phyloP scores from a whole-genome alignment of 2,797 vertebrate genomes.

The Periparus ater region DNA sequence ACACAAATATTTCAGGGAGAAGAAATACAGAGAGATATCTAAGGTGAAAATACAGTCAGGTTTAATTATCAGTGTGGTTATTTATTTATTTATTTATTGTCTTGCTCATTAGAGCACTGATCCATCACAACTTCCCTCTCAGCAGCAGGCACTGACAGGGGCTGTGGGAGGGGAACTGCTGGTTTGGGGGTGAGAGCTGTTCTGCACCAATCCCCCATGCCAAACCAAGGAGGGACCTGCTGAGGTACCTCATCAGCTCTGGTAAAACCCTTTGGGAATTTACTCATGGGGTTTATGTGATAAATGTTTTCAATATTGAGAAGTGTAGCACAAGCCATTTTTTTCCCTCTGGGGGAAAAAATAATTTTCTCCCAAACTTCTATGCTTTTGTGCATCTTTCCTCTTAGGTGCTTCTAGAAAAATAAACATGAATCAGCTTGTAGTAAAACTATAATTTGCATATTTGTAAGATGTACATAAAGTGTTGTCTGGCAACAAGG shows the following conservation, averaged over 20 bases:
- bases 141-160: background rate
- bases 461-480: background rate
- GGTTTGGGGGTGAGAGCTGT: background rate
- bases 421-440: background rate
- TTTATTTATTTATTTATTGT: background rate
- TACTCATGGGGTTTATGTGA: background rate
- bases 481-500: background rate
- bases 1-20: background rate
- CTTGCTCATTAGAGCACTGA: background rate
- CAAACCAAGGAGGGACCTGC: background rate
- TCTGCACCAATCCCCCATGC: background rate
- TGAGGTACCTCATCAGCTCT: background rate
- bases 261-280: background rate
- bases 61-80: background rate
- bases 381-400: background rate
- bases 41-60: background rate
- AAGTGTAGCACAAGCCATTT: rapidly evolving
- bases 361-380: background rate
- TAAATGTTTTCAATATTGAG: background rate
- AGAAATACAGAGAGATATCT: background rate
- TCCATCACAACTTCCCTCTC: background rate
- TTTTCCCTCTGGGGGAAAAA: background rate
- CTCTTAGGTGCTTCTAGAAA: background rate
- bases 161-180: background rate
- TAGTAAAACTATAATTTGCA: background rate